Base-by-base conservation (phyloP, 2,113 vertebrate species). In the Neodon shergylaensis region DNA sequence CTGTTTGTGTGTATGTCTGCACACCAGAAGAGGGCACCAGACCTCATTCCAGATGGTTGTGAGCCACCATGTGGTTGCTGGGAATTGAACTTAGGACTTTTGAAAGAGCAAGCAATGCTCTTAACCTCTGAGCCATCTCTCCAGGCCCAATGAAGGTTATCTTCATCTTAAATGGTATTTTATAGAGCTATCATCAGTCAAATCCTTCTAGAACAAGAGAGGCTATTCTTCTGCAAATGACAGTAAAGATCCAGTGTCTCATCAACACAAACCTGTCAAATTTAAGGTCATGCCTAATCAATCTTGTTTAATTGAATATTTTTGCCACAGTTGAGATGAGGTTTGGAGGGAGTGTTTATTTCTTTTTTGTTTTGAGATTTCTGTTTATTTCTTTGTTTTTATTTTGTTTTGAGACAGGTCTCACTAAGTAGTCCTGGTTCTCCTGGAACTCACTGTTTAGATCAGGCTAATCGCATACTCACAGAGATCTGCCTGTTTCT, bases 281-380 rank as follows among this genome's bases (percentile, higher is more conserved):
- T 94, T 88, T 90, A 88, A 88, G 47, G 70, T 90, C 76, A 83
- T 63, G 83, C 36, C 24, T 90, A 88, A 91, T 82, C n/a, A 61
- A 92, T 92, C 47, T 82, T 91, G 7, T 49, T 36, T 81, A 31
- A 52, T 74, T 88, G 44, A 87, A 49, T 92, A 92, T 96, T 88
- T 97, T 63, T 77, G 93, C 70, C 95, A 86, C 61, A 91, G 88
- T 39, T 76, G 49, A 95, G 44, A 77, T 88, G n/a, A 7, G 22
- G 13, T 61, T 61, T 83, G n/a, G 54, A 61, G 22, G 5, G 58
- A 11, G 21, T 22, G 14, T 79, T 52, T 54, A 22, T 54, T 58
- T 81, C 7, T 22, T 81, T 36, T 54, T 36, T 52, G 31, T 79
- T 54, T 81, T 52, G 33, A 21, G 33, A 54, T 33, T 52, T 79